Conservation (phyloP, 92 coral and sea anemone species). For the Porites evermanni region DNA sequence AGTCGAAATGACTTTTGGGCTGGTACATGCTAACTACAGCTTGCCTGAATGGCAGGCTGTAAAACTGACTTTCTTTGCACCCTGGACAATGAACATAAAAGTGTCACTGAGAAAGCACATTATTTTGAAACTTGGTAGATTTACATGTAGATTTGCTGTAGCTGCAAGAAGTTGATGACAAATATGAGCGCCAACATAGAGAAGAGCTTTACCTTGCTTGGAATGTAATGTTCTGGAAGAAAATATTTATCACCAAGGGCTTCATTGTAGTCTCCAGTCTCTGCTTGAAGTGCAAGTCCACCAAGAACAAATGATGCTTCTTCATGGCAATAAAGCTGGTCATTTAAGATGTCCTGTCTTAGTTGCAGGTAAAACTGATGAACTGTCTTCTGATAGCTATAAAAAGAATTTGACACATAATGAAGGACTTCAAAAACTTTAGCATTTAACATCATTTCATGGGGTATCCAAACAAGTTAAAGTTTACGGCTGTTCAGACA, state of each 20-base stretch:
- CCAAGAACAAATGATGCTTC: constrained; percentile 88
- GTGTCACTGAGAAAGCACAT: too few relatives aligned
- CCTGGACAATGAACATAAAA: too few relatives aligned
- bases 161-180: too few relatives aligned
- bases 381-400: constrained; percentile 79
- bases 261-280: constrained; percentile 83
- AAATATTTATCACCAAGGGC: constrained; percentile 86
- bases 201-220: constrained; percentile 65
- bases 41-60: too few relatives aligned
- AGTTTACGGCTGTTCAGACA: too few relatives aligned
- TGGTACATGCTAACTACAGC: too few relatives aligned
- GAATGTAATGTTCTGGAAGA: constrained; percentile 85
- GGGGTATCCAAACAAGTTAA: too few relatives aligned
- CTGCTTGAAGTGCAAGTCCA: constrained; percentile 96
- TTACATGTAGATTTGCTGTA: too few relatives aligned
- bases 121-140: too few relatives aligned
- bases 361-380: constrained; percentile 97
- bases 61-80: too few relatives aligned
- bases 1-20: too few relatives aligned
- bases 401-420: not conserved
- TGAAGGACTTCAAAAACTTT: not conserved
- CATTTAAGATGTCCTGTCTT: constrained; percentile 83
- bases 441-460: too few relatives aligned
- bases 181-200: not conserved
- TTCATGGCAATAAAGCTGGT: constrained; percentile 87